phyloP scores from a whole-genome alignment of 1,140 invertebrate genomes.

The Aphis craccivora region DNA sequence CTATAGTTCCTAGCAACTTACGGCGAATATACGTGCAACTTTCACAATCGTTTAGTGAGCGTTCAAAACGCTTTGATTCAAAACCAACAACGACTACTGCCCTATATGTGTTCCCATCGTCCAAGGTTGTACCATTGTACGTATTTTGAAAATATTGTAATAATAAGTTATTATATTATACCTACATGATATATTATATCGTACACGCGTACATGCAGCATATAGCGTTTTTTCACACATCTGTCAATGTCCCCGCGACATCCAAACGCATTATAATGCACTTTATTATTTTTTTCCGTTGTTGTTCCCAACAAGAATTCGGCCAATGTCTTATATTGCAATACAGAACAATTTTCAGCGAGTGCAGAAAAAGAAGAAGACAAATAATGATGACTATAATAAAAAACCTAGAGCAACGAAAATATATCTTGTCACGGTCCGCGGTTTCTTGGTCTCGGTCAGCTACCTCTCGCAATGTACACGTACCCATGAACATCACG shows the following conservation, averaged over 20 bases:
- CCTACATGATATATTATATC: not conserved
- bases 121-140: constrained; percentile 43
- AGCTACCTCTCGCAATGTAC: constrained; percentile 31
- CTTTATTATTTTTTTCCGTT: not conserved
- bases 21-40: not conserved
- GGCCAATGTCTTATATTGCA: constrained; percentile 53
- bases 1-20: not conserved
- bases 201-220: not conserved
- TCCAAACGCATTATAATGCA: not conserved
- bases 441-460: constrained; percentile 47
- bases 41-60: not conserved
- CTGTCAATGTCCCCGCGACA: constrained; percentile 31
- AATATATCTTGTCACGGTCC: constrained; percentile 40
- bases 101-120: constrained; percentile 18
- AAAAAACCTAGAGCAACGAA: not conserved
- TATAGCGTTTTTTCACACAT: constrained; percentile 46
- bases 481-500: not conserved
- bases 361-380: not conserved
- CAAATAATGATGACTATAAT: not conserved
- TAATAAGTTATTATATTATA: constrained; percentile 14
- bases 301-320: constrained; percentile 38
- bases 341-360: not conserved
- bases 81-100: not conserved
- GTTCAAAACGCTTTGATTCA: too few species aligned
- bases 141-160: constrained; percentile 5